Evolutionary conservation across 2,113 vertebrate genomes (phyloP).

Genomic region (Tetrao urogallus): DNA sequence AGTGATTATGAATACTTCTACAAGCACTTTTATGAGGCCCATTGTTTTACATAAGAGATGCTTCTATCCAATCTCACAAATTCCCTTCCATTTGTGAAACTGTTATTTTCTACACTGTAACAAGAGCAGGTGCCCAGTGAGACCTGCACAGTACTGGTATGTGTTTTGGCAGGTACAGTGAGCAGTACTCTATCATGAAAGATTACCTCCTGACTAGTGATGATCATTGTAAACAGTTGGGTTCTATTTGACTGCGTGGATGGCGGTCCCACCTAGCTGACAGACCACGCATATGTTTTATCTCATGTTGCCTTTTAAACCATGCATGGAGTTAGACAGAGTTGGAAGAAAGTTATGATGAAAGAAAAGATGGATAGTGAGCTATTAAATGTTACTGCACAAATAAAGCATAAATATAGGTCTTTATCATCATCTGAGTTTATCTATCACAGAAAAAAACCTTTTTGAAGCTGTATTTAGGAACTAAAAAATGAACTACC

Average conservation of each 20-base stretch:
- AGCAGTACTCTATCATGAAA: slow-evolving; percentile 27
- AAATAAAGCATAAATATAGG: slow-evolving; percentile 45
- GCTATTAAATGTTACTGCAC: slow-evolving; percentile 54
- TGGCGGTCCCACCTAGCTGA: slow-evolving; percentile 67
- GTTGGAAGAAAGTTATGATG: slow-evolving; percentile 43
- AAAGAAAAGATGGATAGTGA: slow-evolving; percentile 50
- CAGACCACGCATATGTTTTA: slow-evolving; percentile 44
- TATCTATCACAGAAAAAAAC: slow-evolving; percentile 45
- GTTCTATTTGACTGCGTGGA: slow-evolving; percentile 38
- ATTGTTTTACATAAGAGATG: not conserved
- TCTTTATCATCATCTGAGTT: slow-evolving; percentile 18
- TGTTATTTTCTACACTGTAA: not conserved
- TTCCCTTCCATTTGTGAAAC: not conserved
- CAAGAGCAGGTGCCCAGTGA: slow-evolving; percentile 11
- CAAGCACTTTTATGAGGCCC: not conserved
- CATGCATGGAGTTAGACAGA: not conserved
- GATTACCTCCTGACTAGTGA: slow-evolving; percentile 56
- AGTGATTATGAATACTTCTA: not conserved
- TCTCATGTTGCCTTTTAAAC: slow-evolving; percentile 59
- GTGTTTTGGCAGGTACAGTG: slow-evolving; percentile 20
- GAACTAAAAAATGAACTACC: slow-evolving; percentile 54
- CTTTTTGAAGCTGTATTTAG: slow-evolving; percentile 48
- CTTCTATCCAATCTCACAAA: not conserved
- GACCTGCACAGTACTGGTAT: not conserved
- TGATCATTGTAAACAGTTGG: slow-evolving; percentile 55